phyloP scores from a whole-genome alignment of 1,140 invertebrate genomes.

The Saccostrea glomerata region DNA sequence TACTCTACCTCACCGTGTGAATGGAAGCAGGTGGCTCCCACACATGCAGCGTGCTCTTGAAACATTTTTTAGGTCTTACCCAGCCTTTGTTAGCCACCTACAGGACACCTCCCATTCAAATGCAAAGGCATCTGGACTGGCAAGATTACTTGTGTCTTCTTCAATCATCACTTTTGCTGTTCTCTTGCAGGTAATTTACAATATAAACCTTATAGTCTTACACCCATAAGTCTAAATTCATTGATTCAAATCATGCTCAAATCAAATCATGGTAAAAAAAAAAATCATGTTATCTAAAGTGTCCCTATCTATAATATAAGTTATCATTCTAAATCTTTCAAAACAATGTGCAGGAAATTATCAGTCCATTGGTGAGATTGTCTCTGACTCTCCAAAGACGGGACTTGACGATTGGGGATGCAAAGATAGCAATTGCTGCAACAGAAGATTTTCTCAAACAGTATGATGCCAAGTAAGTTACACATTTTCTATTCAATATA shows the following conservation, averaged over 20 bases:
- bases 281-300: background rate
- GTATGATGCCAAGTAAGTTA: background rate
- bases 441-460: conserved; percentile 19
- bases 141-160: conserved; percentile 6
- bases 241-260: background rate
- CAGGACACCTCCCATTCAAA: conserved; percentile 11
- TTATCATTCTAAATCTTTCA: background rate
- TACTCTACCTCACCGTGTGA: conserved; percentile 11
- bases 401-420: conserved; percentile 16
- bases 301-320: background rate
- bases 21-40: conserved; percentile 30
- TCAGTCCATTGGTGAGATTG: conserved; percentile 11
- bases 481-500: background rate
- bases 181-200: conserved; percentile 33
- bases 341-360: background rate
- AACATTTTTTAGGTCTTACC: conserved; percentile 34
- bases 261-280: background rate
- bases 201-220: background rate
- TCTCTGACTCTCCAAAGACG: conserved; percentile 23
- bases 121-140: conserved; percentile 27
- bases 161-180: conserved; percentile 32
- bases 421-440: conserved; percentile 25
- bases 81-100: conserved; percentile 28
- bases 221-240: background rate
- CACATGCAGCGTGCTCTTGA: conserved; percentile 23